Evolutionary conservation across 2,888 invertebrate species (phyloP).

Genomic region (Dyspetes luteomarginatus): DNA sequence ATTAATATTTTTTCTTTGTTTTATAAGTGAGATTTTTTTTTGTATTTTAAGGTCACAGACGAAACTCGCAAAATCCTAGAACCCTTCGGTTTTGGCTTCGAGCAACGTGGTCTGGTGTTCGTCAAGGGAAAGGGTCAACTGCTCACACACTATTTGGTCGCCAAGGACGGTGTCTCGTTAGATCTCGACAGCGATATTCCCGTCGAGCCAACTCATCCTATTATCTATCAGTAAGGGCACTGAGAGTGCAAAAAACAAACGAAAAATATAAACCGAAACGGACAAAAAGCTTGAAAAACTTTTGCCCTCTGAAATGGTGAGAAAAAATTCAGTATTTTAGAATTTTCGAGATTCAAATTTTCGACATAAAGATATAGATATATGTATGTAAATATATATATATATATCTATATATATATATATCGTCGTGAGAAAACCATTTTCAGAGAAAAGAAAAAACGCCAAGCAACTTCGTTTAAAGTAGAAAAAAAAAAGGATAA

Average conservation of each 20-base stretch:
- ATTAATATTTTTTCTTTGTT: too few species aligned
- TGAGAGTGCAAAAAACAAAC: not conserved
- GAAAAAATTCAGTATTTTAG: not conserved
- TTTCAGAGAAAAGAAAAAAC: not conserved
- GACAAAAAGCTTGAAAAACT: slow-evolving; percentile 31
- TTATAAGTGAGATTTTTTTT: slow-evolving; percentile 31
- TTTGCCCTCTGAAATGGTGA: slow-evolving; percentile 14
- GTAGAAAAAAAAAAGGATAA: slow-evolving; percentile 31
- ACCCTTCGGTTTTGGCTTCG: slow-evolving; percentile 95
- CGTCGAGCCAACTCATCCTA: slow-evolving; percentile 80
- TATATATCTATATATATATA: not conserved
- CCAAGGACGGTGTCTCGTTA: slow-evolving; percentile 82
- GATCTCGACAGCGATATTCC: slow-evolving; percentile 81
- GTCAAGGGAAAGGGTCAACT: slow-evolving; percentile 99
- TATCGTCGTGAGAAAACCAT: not conserved
- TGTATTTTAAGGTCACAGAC: slow-evolving; percentile 91
- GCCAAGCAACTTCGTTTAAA: not conserved
- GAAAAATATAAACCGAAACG: not conserved
- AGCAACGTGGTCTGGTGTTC: slow-evolving; percentile 96
- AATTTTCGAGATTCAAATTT: not conserved
- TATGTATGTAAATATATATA: too few species aligned
- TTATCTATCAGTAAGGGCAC: slow-evolving; percentile 79
- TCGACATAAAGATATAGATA: too few species aligned
- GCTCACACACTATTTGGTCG: slow-evolving; percentile 95
- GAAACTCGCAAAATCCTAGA: slow-evolving; percentile 96